Base-by-base conservation (phyloP, 2,113 vertebrate genomes). In the Puffinus mauretanicus region DNA sequence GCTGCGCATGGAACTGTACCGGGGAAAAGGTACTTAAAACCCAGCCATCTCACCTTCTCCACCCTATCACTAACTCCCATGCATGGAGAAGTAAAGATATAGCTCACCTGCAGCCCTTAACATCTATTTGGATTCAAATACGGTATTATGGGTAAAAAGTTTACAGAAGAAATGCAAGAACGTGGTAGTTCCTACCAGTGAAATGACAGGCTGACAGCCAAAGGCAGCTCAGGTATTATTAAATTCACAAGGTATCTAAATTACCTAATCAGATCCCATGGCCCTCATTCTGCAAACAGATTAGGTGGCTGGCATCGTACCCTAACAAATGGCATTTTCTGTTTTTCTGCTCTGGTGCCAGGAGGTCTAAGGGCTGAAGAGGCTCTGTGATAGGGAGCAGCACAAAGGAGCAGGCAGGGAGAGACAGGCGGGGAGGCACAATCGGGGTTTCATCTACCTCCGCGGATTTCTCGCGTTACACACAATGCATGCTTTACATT, bases 351-450 rank as follows among this genome's bases (percentile, higher is more conserved):
- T 51, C 86, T 97, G 98, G 98, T 98, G 98, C 98, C 98, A 97
- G 95, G 96, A 98, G 98, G 98, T 98, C 98, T 98, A 96, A 96
- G 70, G 96, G 95, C 97, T 91, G 84, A 42, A 91, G 93, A 93
- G 97, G 94, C 62, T 67, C n/a, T 4, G 94, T 83, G 97, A 96
- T 79, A 79, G 85, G 77, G 32, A 86, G 87, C 81, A 89, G 97
- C 96, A 96, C 94, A 82, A 91, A 96, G 85, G 57, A 87, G 90
- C 86, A 88, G 88, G 96, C 95, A 62, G 62, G 60, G 86, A 93
- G 95, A 97, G 97, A 96, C 97, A 95, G 98, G 97, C 44, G 26
- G 73, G 94, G 90, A 87, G 85, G 93, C 94, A 89, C 97, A 97
- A 98, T 98, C 98, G 7, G 86, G 81, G 44, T 95, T 88, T 95